These are phyloP conservation scores for Pseudomyrmex flavicornis DNA, from an alignment of 1,140 invertebrate genomes.

Conservation along the genomic window DNA sequence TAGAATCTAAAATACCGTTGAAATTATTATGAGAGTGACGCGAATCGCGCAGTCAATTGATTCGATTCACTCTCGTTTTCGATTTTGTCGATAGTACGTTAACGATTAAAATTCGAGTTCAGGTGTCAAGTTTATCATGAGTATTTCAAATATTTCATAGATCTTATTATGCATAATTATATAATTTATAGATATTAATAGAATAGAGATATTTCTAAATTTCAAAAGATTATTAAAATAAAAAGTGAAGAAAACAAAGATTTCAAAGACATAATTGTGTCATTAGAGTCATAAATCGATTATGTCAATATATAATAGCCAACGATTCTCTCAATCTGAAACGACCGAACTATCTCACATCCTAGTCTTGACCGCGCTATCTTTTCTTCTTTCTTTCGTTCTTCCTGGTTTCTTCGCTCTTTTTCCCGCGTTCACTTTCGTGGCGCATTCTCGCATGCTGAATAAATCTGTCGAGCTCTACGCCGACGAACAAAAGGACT, in stretches of 20 bases:
- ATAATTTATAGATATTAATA: neutral
- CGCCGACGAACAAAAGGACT: slow-evolving; percentile 61
- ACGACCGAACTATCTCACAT: slow-evolving; percentile 52
- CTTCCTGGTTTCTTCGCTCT: slow-evolving; percentile 2
- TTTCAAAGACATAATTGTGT: no score
- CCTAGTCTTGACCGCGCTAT: slow-evolving; percentile 43
- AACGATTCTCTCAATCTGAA: slow-evolving; percentile 32
- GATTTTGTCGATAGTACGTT: neutral
- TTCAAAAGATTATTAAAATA: no score
- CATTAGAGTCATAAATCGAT: slow-evolving; percentile 21
- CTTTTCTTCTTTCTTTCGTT: slow-evolving; percentile 24
- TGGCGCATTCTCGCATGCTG: slow-evolving; percentile 39
- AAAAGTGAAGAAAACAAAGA: no score
- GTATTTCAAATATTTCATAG: neutral
- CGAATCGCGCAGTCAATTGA: slow-evolving; percentile 38
- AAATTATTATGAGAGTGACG: slow-evolving; percentile 12
- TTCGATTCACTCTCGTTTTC: slow-evolving; percentile 6
- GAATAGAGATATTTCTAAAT: no score
- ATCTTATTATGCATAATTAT: neutral
- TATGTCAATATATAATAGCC: slow-evolving; percentile 57
- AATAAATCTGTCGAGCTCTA: slow-evolving; percentile 58
- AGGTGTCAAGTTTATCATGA: neutral
- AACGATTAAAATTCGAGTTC: neutral
- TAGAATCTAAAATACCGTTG: slow-evolving; percentile 56
- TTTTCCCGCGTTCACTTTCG: slow-evolving; percentile 1